Percentiles rank a stretch among this genome's conserved stretches.
Conservation (phyloP, 2,113 vertebrate genomes). For the Thunnus maccoyii region DNA sequence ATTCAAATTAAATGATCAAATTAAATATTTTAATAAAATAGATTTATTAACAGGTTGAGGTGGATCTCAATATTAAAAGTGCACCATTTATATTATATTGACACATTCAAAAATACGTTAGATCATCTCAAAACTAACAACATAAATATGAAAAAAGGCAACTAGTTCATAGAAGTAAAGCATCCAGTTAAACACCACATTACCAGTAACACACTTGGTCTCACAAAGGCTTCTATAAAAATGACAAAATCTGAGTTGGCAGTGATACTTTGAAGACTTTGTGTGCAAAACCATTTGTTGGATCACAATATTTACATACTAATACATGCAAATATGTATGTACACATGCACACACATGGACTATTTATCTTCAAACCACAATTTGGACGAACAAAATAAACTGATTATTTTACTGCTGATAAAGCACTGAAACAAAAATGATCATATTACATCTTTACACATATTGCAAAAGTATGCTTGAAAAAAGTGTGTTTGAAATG, state of each 20-base stretch:
- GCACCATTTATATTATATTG: constrained; percentile 31
- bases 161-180: constrained; percentile 25
- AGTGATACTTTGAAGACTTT: constrained; percentile 56
- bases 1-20: background rate
- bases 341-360: background rate
- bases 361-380: constrained; percentile 1
- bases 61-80: constrained; percentile 55
- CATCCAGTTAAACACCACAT: constrained; percentile 6
- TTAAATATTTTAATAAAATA: constrained; percentile 64
- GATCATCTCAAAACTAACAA: constrained; percentile 19
- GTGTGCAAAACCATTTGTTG: constrained; percentile 50
- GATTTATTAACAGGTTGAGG: constrained; percentile 57
- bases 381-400: background rate
- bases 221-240: constrained; percentile 31
- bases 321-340: constrained; percentile 17
- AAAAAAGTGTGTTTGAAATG: background rate
- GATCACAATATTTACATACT: constrained; percentile 28
- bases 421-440: background rate
- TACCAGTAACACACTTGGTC: constrained; percentile 15
- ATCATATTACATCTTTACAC: background rate
- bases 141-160: constrained; percentile 37
- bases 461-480: background rate
- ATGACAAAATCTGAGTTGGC: constrained; percentile 45
- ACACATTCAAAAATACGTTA: constrained; percentile 43
- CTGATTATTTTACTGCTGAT: constrained; percentile 3